Evolutionary conservation across 2,113 vertebrate species (phyloP).

Genomic region (Desmodus rotundus): DNA sequence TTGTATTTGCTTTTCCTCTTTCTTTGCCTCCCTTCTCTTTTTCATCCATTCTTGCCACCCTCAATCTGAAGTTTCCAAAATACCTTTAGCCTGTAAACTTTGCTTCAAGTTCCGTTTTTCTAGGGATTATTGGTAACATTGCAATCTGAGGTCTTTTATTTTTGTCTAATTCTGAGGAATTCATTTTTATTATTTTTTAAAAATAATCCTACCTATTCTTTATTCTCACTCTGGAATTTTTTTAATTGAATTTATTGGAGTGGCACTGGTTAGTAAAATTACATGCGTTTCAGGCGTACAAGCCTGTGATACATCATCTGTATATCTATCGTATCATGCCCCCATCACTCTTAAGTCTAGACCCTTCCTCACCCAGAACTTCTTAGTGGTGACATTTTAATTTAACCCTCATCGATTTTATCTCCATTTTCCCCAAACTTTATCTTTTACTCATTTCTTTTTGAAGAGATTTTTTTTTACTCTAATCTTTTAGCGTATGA

Average conservation of each 20-base stretch:
- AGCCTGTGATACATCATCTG: neutral
- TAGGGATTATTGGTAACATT: neutral
- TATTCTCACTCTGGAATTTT: neutral
- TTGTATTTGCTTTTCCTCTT: neutral
- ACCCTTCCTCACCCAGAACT: neutral
- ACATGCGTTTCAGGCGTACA: neutral
- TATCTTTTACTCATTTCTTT: neutral
- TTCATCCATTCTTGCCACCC: neutral
- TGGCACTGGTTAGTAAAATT: neutral
- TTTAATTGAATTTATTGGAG: neutral
- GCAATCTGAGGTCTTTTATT: neutral
- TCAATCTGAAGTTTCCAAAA: neutral
- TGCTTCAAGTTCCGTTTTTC: neutral
- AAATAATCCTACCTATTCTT: neutral
- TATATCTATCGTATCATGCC: neutral
- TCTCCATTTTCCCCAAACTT: neutral
- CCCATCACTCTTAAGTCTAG: neutral
- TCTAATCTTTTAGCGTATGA: neutral
- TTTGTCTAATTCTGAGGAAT: neutral
- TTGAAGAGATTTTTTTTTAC: neutral
- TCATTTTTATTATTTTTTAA: neutral
- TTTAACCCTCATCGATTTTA: neutral
- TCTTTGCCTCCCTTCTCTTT: neutral
- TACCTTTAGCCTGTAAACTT: neutral
- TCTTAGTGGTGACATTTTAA: neutral